phyloP scores from a whole-genome alignment of 2,113 vertebrate genomes.

The Carassius auratus region DNA sequence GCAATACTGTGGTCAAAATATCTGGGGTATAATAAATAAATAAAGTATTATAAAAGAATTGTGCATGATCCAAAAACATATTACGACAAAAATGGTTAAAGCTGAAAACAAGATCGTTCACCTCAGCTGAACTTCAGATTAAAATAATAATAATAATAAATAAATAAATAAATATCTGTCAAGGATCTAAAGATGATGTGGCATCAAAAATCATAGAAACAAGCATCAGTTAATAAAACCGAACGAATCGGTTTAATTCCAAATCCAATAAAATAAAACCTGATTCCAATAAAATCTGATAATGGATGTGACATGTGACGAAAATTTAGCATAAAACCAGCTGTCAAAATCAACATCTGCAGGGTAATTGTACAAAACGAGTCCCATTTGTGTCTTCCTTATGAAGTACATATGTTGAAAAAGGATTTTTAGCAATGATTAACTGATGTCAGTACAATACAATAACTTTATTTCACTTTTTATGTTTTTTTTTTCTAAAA shows the following conservation, averaged over 20 bases:
- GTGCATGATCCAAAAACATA: neutral
- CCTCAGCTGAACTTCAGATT: neutral
- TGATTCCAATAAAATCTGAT: neutral
- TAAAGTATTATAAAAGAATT: conserved; percentile 14
- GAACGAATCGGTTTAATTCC: neutral
- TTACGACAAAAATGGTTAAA: conserved; percentile 5
- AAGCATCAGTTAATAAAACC: neutral
- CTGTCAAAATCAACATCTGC: neutral
- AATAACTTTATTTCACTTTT: neutral
- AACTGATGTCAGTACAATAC: neutral
- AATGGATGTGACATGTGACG: neutral
- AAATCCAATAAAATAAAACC: neutral
- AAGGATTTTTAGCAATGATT: neutral
- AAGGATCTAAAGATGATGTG: neutral
- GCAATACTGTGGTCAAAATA: conserved; percentile 27
- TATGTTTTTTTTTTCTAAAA: neutral
- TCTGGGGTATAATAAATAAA: conserved; percentile 23
- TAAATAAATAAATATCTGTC: neutral
- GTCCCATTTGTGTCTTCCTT: neutral
- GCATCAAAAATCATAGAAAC: neutral
- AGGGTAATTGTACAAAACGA: neutral
- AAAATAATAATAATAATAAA: neutral
- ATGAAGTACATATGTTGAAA: neutral
- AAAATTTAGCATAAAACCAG: neutral
- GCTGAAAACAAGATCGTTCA: neutral